A percentile compares a stretch with the other conserved stretches of the same genome.
phyloP scores from a whole-genome alignment of 1,140 invertebrate species.

The Steinernema khuongi region DNA sequence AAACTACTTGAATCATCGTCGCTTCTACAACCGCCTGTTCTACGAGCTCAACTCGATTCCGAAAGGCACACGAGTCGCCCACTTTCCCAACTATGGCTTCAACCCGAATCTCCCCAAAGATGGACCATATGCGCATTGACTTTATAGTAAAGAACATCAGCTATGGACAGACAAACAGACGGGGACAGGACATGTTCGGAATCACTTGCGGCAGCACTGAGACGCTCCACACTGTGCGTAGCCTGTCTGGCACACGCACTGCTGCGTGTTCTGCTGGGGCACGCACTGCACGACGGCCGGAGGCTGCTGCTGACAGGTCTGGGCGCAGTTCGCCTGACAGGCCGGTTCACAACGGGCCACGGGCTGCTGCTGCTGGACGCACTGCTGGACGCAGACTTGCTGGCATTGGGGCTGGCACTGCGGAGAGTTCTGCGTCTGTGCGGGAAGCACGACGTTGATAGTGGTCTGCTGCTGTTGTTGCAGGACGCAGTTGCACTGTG shows the following conservation, averaged over 20 bases:
- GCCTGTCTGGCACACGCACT: neutral
- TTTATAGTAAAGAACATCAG: neutral
- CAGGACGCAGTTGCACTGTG: slow-evolving; percentile 1
- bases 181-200: neutral
- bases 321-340: neutral
- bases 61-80: neutral
- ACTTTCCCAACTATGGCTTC: neutral
- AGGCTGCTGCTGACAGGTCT: neutral
- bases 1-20: neutral
- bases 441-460: neutral
- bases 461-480: neutral
- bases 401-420: neutral
- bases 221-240: neutral
- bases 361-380: neutral
- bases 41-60: slow-evolving; percentile 1
- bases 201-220: neutral
- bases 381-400: neutral
- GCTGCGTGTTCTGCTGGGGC: neutral
- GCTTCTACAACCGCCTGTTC: neutral
- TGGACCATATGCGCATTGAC: neutral
- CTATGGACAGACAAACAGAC: neutral
- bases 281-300: neutral
- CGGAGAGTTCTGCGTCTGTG: neutral
- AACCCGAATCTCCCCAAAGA: neutral
- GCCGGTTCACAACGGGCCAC: neutral